phyloP scores from a whole-genome alignment of 2,797 vertebrate genomes.

The Pygocentrus nattereri region DNA sequence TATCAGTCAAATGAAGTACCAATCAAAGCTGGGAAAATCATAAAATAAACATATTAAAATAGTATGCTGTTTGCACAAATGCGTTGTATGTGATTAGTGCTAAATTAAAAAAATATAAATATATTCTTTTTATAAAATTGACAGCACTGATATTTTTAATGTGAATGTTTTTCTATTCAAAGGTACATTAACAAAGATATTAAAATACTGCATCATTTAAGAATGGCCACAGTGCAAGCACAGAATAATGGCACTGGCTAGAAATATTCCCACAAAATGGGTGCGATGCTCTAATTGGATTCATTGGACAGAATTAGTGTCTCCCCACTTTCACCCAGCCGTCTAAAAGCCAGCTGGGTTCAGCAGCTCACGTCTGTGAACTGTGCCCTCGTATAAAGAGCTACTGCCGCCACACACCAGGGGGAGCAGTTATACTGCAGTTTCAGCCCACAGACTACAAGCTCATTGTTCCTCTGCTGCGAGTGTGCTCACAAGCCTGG shows the following conservation, averaged over 20 bases:
- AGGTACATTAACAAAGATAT: not conserved
- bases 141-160: not conserved
- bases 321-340: conserved; percentile 55
- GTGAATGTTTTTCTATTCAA: not conserved
- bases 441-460: conserved; percentile 60
- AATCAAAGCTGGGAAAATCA: not conserved
- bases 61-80: not conserved
- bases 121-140: not conserved
- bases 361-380: conserved; percentile 45
- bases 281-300: conserved; percentile 54
- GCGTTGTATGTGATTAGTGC: not conserved
- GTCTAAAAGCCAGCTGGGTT: conserved; percentile 57
- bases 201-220: conserved; percentile 21
- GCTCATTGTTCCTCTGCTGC: conserved; percentile 67
- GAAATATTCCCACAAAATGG: conserved; percentile 50
- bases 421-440: conserved; percentile 92
- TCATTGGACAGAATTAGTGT: conserved; percentile 56
- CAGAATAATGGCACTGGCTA: conserved; percentile 44
- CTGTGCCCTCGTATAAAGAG: conserved; percentile 52
- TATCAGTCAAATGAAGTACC: not conserved
- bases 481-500: conserved; percentile 69
- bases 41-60: not conserved
- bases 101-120: not conserved
- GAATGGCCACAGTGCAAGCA: conserved; percentile 25
- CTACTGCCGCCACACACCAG: conserved; percentile 85